Conservation (phyloP, 2,888 invertebrate genomes). For the Habrosyne pyritoides region DNA sequence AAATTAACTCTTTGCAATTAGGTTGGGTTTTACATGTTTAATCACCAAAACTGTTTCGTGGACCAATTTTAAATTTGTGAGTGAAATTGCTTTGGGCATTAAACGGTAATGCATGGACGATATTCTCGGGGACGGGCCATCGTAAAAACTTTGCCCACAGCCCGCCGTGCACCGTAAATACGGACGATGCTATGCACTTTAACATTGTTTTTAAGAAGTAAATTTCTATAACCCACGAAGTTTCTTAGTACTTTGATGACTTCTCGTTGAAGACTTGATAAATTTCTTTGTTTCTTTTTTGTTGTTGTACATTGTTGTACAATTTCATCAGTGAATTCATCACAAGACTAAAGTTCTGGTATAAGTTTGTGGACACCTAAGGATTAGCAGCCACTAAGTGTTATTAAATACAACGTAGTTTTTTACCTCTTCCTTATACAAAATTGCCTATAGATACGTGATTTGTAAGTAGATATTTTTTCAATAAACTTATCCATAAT, state of each 20-base stretch:
- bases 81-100: slow-evolving; percentile 63
- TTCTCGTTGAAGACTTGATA: slow-evolving; percentile 41
- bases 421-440: too few relatives aligned
- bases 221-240: slow-evolving; percentile 74
- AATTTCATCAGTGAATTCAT: background rate
- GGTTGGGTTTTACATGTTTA: background rate
- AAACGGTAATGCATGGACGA: slow-evolving; percentile 79
- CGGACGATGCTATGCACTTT: slow-evolving; percentile 60
- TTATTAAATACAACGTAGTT: too few relatives aligned
- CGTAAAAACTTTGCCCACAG: slow-evolving; percentile 78
- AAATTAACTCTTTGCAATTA: background rate
- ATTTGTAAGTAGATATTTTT: background rate
- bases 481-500: background rate
- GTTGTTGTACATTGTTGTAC: background rate
- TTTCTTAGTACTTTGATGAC: slow-evolving; percentile 54
- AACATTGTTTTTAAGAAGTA: slow-evolving; percentile 73
- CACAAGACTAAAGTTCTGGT: too few relatives aligned
- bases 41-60: slow-evolving; percentile 54
- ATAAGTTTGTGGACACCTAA: too few relatives aligned
- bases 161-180: slow-evolving; percentile 49
- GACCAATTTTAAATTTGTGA: slow-evolving; percentile 76
- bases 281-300: slow-evolving; percentile 36
- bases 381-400: too few relatives aligned
- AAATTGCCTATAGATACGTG: background rate
- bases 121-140: slow-evolving; percentile 65